Percentiles rank a stretch among this genome's conserved stretches.
These are phyloP conservation scores for Calidris pygmaea DNA, from an alignment of 2,113 vertebrate genomes.

Conservation along the genomic window DNA sequence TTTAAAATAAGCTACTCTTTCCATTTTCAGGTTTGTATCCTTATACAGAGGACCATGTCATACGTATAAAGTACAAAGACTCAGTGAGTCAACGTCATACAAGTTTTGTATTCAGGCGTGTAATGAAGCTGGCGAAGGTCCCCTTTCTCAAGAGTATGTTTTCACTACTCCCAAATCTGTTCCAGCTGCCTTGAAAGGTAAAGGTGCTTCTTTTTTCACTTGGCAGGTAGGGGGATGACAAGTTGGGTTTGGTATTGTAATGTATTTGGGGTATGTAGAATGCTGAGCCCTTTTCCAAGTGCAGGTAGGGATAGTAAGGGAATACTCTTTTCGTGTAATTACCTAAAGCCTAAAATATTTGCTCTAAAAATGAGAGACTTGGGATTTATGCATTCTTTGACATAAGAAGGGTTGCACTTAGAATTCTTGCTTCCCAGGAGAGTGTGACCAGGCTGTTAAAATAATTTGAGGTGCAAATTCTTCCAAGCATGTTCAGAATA, in stretches of 20 bases:
- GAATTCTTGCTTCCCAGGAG: not conserved
- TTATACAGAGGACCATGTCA: slow-evolving; percentile 98
- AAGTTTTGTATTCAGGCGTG: slow-evolving; percentile 97
- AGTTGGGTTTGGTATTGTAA: not conserved
- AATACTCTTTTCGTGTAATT: not conserved
- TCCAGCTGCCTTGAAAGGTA: slow-evolving; percentile 93
- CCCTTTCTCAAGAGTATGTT: slow-evolving; percentile 91
- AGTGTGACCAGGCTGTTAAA: not conserved
- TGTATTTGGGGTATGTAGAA: not conserved
- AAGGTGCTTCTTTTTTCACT: not conserved
- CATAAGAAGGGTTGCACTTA: not conserved
- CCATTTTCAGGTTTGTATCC: slow-evolving; percentile 85
- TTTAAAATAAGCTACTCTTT: slow-evolving; percentile 32
- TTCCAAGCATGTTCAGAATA: not conserved
- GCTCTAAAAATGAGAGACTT: not conserved
- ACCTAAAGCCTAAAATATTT: not conserved
- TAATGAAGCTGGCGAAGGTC: slow-evolving; percentile 96
- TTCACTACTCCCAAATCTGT: slow-evolving; percentile 95
- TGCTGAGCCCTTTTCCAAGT: not conserved
- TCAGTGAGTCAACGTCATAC: slow-evolving; percentile 95
- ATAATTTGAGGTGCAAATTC: not conserved
- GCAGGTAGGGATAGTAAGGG: not conserved
- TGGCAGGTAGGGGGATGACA: not conserved
- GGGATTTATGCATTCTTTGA: not conserved
- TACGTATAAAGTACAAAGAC: slow-evolving; percentile 98